phyloP scores from a whole-genome alignment of 2,888 invertebrate species.

The Cryptosula pallasiana region DNA sequence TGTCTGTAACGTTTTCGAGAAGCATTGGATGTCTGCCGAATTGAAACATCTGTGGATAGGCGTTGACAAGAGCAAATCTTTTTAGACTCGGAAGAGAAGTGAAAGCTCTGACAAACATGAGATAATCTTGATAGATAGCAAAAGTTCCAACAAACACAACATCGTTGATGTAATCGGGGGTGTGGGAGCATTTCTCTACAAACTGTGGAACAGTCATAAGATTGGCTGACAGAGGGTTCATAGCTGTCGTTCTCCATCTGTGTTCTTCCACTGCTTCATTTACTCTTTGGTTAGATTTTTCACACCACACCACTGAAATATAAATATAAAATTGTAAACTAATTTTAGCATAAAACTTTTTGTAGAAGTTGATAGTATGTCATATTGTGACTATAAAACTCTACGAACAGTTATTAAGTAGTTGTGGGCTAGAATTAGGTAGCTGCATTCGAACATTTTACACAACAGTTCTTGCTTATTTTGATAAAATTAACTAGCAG shows the following conservation, averaged over 20 bases:
- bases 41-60: not conserved
- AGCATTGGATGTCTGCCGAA: not conserved
- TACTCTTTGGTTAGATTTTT: not conserved
- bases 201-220: not conserved
- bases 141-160: slow-evolving; percentile 9
- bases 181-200: not conserved
- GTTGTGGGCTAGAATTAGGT: too few species aligned
- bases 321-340: too few species aligned
- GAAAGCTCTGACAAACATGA: not conserved
- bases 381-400: too few species aligned
- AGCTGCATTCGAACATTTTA: too few species aligned
- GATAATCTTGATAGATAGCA: slow-evolving; percentile 6
- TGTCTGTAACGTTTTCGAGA: not conserved
- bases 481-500: too few species aligned
- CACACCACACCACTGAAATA: not conserved
- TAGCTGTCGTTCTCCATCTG: not conserved
- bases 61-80: not conserved
- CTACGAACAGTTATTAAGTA: too few species aligned
- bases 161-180: not conserved
- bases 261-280: not conserved
- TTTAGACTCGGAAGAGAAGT: not conserved
- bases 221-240: not conserved
- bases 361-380: too few species aligned
- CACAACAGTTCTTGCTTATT: too few species aligned
- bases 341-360: too few species aligned